Conservation (phyloP, 2,888 invertebrate genomes). For the Dromius quadrimaculatus region DNA sequence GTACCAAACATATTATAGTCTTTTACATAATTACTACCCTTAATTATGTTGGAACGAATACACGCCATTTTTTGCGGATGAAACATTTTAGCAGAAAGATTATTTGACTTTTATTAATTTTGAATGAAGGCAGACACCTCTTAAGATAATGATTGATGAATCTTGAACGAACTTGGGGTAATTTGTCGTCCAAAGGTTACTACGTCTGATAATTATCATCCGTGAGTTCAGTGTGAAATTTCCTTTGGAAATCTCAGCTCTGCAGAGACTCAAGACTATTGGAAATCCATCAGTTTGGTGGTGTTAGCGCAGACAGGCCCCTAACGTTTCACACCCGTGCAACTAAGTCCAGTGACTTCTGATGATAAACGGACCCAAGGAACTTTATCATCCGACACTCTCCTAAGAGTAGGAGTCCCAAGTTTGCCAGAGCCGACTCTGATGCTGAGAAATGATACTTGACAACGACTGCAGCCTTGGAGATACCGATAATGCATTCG, state of each 20-base stretch:
- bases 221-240: too few relatives aligned
- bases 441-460: neutral
- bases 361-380: neutral
- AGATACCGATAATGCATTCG: neutral
- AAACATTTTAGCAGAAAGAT: too few relatives aligned
- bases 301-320: neutral
- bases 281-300: neutral
- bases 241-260: too few relatives aligned
- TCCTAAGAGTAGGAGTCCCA: too few relatives aligned
- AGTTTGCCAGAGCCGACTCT: neutral
- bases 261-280: neutral
- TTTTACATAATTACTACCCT: constrained; percentile 43
- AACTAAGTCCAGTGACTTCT: neutral
- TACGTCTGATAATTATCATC: too few relatives aligned
- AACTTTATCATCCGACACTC: neutral
- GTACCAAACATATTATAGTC: constrained; percentile 27
- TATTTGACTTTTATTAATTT: too few relatives aligned
- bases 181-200: too few relatives aligned
- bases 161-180: too few relatives aligned
- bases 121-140: too few relatives aligned
- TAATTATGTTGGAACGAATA: too few relatives aligned
- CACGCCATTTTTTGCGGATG: too few relatives aligned
- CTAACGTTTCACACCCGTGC: neutral
- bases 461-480: neutral
- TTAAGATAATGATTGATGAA: too few relatives aligned